Evolutionary conservation across 2,113 vertebrate species (phyloP).

Genomic region (Indicator maculatus): DNA sequence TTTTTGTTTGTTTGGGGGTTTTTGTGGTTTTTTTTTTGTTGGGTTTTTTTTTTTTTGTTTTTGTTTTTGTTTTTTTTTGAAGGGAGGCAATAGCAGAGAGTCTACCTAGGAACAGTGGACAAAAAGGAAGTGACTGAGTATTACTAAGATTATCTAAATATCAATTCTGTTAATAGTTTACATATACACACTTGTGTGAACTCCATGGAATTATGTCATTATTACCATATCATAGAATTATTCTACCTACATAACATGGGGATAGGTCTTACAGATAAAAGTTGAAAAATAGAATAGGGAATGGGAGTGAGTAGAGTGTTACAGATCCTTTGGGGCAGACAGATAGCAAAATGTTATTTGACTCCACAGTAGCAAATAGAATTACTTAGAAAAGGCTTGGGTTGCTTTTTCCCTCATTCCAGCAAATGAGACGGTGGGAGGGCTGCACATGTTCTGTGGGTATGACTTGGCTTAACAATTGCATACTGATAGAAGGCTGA

Average conservation of each 20-base stretch:
- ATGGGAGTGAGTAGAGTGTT: not conserved
- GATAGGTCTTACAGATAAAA: not conserved
- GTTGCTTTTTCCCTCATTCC: not conserved
- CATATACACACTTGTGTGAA: not conserved
- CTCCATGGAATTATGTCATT: not conserved
- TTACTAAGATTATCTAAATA: not conserved
- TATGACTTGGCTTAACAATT: not conserved
- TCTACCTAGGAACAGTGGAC: not conserved
- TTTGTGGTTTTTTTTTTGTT: not conserved
- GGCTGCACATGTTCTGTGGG: rapidly evolving
- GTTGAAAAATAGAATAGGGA: not conserved
- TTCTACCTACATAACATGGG: not conserved
- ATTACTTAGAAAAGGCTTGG: not conserved
- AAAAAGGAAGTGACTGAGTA: not conserved
- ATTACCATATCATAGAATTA: not conserved
- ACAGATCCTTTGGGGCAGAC: not conserved
- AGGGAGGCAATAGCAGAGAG: not conserved
- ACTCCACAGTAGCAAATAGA: not conserved
- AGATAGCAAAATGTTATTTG: not conserved
- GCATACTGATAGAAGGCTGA: not conserved
- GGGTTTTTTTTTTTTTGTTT: too few relatives aligned
- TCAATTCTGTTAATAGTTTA: not conserved
- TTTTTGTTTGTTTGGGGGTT: too few relatives aligned
- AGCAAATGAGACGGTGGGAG: not conserved
- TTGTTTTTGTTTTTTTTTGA: not conserved